phyloP scores from a whole-genome alignment of 2,113 vertebrate species.

The Gulo gulo region DNA sequence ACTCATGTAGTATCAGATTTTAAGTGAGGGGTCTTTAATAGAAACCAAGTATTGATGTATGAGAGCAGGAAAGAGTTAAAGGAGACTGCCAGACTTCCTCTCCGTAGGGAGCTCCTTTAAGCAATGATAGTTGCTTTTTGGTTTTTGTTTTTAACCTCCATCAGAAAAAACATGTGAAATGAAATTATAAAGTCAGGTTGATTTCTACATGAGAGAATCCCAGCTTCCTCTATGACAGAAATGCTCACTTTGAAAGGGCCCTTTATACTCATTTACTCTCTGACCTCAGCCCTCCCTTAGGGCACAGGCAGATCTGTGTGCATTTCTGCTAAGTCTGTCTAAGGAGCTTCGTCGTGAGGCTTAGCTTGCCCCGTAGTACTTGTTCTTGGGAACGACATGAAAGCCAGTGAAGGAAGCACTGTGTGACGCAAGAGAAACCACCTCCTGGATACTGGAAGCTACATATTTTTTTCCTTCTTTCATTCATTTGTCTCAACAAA shows the following conservation, averaged over 20 bases:
- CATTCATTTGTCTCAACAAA: constrained; percentile 22
- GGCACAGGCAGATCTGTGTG: neutral
- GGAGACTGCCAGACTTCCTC: too few species aligned
- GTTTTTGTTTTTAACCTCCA: neutral
- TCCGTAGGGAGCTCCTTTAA: neutral
- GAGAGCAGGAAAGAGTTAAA: neutral
- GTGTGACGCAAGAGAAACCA: neutral
- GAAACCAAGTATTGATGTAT: neutral
- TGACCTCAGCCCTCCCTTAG: neutral
- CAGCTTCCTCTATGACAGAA: neutral
- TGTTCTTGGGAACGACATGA: neutral
- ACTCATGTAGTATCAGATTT: neutral
- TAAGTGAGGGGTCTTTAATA: neutral
- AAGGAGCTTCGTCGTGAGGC: neutral
- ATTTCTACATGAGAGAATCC: neutral
- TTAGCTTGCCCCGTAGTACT: neutral
- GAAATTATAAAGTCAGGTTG: neutral
- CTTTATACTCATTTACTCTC: neutral
- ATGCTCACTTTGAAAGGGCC: neutral
- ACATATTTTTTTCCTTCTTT: neutral
- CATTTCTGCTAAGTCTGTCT: neutral
- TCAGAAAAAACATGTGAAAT: neutral
- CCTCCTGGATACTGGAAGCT: neutral
- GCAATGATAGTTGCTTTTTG: neutral
- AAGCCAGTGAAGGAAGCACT: neutral